Conservation (phyloP, 2,113 vertebrate genomes). For the Dolichotis patagonum region DNA sequence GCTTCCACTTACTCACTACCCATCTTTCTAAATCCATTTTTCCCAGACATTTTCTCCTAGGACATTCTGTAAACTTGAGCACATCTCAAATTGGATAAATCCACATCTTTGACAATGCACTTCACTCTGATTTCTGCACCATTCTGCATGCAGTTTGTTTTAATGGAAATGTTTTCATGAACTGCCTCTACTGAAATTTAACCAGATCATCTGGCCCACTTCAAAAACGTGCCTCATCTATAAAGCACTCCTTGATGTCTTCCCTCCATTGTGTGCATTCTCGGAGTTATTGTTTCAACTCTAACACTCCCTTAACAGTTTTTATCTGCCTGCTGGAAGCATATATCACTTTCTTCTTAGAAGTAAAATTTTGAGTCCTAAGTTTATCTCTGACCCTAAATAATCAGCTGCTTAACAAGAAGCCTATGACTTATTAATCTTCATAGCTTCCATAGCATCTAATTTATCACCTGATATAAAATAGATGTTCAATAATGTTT, state of each 20-base stretch:
- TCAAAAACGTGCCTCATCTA: not conserved
- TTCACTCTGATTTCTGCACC: not conserved
- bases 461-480: not conserved
- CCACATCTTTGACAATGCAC: not conserved
- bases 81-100: not conserved
- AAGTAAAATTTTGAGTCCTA: slow-evolving; percentile 1
- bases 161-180: not conserved
- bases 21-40: not conserved
- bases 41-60: not conserved
- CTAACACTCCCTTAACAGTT: not conserved
- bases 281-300: not conserved
- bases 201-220: not conserved
- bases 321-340: not conserved
- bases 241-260: not conserved
- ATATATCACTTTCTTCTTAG: not conserved
- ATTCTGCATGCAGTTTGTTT: not conserved
- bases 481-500: slow-evolving; percentile 18
- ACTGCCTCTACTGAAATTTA: not conserved
- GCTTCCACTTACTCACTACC: not conserved
- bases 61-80: not conserved
- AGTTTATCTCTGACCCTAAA: not conserved
- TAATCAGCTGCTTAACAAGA: not conserved
- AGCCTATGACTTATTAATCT: slow-evolving; percentile 29
- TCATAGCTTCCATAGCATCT: not conserved
- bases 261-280: not conserved